A percentile compares a stretch with the other conserved stretches of the same genome.
These are phyloP conservation scores for Blastomussa wellsi DNA, from an alignment of 92 coral and sea anemone species.

Conservation along the genomic window DNA sequence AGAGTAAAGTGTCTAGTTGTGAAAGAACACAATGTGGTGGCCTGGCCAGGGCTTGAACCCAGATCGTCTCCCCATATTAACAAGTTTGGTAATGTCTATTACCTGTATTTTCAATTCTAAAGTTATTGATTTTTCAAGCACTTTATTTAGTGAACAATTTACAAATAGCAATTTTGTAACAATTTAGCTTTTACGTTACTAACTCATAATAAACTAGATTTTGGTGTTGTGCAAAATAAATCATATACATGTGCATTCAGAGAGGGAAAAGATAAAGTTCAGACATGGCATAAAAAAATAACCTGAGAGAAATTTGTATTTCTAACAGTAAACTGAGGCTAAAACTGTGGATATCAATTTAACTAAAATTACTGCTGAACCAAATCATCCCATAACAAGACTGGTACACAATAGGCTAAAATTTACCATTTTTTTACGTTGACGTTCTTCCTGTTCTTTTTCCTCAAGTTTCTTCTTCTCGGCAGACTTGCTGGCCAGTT, in stretches of 20 bases:
- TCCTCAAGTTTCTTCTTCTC: conserved; percentile 77
- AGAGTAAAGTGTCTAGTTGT: too few species aligned
- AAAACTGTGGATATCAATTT: too few species aligned
- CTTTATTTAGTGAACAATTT: background rate
- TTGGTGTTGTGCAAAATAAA: too few species aligned
- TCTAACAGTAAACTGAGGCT: too few species aligned
- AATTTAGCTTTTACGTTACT: background rate
- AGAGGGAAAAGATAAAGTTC: too few species aligned
- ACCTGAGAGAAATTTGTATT: too few species aligned
- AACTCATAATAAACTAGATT: background rate
- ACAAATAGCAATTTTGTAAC: background rate
- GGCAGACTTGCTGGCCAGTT: conserved; percentile 62
- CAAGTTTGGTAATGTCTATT: background rate
- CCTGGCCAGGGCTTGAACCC: too few species aligned
- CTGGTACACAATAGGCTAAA: background rate
- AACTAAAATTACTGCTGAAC: too few species aligned
- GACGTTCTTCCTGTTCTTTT: conserved; percentile 62
- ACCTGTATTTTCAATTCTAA: background rate
- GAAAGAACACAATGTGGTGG: too few species aligned
- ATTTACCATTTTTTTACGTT: conserved; percentile 57
- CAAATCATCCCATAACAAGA: background rate
- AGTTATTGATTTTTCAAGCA: background rate
- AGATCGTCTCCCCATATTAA: too few species aligned
- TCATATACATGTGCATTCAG: too few species aligned
- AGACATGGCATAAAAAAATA: too few species aligned